Percentiles rank a stretch among this genome's conserved stretches.
Conservation (phyloP, 2,888 invertebrate genomes). For the Therioaphis trifolii region DNA sequence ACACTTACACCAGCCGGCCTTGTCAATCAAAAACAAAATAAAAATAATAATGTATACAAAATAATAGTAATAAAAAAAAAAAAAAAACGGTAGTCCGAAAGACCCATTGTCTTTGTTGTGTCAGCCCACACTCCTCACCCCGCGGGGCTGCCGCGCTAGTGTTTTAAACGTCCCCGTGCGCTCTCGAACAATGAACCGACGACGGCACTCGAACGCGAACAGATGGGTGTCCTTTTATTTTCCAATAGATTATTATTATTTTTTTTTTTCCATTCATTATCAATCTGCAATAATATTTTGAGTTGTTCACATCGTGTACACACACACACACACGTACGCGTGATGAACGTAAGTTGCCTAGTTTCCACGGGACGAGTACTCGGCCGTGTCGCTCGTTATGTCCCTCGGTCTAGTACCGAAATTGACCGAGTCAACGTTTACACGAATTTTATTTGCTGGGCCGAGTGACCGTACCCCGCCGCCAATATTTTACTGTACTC, state of each 20-base stretch:
- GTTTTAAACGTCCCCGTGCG: constrained; percentile 53
- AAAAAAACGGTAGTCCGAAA: constrained; percentile 57
- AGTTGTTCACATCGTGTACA: not conserved
- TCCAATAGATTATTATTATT: not conserved
- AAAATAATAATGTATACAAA: constrained; percentile 35
- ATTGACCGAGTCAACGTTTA: not conserved
- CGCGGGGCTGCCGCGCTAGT: constrained; percentile 40
- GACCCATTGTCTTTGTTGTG: constrained; percentile 60
- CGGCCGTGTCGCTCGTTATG: no score
- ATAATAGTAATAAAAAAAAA: constrained; percentile 8
- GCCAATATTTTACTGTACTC: no score
- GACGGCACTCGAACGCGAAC: constrained; percentile 42
- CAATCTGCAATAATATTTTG: not conserved
- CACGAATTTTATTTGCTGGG: not conserved
- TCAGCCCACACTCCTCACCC: constrained; percentile 53
- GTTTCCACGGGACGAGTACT: no score
- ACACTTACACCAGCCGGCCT: constrained; percentile 63
- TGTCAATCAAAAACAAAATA: constrained; percentile 55
- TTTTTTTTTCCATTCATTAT: not conserved
- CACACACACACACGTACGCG: not conserved
- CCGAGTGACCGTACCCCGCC: not conserved
- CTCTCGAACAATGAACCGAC: constrained; percentile 27
- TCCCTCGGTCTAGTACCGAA: no score
- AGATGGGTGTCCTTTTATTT: constrained; percentile 38
- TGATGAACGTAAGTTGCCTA: no score